These are phyloP conservation scores for Acanthiza pusilla DNA, from an alignment of 2,797 vertebrate species.

Conservation along the genomic window DNA sequence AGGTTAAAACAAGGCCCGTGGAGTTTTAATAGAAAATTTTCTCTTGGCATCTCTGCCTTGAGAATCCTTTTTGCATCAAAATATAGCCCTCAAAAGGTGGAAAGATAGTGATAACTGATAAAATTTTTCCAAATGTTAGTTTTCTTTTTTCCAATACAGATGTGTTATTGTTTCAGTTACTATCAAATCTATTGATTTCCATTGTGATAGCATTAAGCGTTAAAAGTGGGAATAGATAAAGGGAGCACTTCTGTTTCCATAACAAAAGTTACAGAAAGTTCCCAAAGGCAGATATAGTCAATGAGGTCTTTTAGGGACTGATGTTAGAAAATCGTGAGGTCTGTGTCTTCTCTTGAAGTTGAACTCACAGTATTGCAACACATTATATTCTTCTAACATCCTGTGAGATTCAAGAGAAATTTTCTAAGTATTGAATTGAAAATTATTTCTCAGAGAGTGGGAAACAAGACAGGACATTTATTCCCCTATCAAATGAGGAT, in stretches of 20 bases:
- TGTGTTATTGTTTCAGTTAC: neutral
- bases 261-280: neutral
- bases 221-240: neutral
- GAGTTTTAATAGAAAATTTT: neutral
- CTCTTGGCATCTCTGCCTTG: neutral
- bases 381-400: neutral
- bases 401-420: neutral
- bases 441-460: neutral
- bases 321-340: neutral
- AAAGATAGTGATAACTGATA: neutral
- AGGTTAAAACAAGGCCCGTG: neutral
- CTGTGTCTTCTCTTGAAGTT: neutral
- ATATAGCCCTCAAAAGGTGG: neutral
- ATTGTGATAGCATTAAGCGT: neutral
- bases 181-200: constrained; percentile 22
- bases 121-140: constrained; percentile 4
- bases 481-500: neutral
- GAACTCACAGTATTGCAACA: neutral
- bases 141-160: constrained; percentile 40
- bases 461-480: neutral
- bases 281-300: neutral
- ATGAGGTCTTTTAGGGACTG: neutral
- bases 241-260: neutral
- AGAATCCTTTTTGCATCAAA: constrained; percentile 12
- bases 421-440: neutral